Percentiles rank a stretch among this genome's conserved stretches.
Evolutionary conservation across 2,888 invertebrate genomes (phyloP).

Genomic region (Eilema caniola): DNA sequence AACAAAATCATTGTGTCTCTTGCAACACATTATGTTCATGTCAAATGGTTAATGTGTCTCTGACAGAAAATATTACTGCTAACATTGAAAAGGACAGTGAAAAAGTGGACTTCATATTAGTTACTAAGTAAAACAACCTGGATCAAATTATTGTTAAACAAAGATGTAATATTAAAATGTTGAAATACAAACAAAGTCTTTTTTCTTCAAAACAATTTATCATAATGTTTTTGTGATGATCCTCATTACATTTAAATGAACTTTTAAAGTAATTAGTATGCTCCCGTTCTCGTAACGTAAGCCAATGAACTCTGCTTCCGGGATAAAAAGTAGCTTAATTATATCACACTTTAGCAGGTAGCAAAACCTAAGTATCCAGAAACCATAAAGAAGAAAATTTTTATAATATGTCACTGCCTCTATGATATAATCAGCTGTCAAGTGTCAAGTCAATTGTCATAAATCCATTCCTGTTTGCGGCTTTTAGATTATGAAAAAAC

Average conservation of each 20-base stretch:
- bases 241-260: too few species aligned
- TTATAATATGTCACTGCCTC: not conserved
- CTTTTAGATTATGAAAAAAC: slow-evolving; percentile 66
- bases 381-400: not conserved
- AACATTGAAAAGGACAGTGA: slow-evolving; percentile 67
- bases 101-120: slow-evolving; percentile 67
- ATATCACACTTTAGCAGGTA: not conserved
- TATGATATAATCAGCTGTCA: slow-evolving; percentile 29
- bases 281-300: too few species aligned
- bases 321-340: too few species aligned
- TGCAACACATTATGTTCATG: slow-evolving; percentile 72
- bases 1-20: slow-evolving; percentile 55
- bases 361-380: not conserved
- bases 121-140: slow-evolving; percentile 39
- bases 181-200: not conserved
- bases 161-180: not conserved
- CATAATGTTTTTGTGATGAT: too few species aligned
- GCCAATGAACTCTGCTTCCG: too few species aligned
- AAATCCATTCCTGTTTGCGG: slow-evolving; percentile 51
- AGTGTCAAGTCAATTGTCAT: slow-evolving; percentile 36
- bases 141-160: not conserved
- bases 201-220: too few species aligned
- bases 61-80: slow-evolving; percentile 64
- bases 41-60: slow-evolving; percentile 69
- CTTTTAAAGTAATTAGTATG: too few species aligned